Percentiles rank a stretch among this genome's conserved stretches.
phyloP scores from a whole-genome alignment of 2,888 invertebrate species.

The Yponomeuta plumbellus region DNA sequence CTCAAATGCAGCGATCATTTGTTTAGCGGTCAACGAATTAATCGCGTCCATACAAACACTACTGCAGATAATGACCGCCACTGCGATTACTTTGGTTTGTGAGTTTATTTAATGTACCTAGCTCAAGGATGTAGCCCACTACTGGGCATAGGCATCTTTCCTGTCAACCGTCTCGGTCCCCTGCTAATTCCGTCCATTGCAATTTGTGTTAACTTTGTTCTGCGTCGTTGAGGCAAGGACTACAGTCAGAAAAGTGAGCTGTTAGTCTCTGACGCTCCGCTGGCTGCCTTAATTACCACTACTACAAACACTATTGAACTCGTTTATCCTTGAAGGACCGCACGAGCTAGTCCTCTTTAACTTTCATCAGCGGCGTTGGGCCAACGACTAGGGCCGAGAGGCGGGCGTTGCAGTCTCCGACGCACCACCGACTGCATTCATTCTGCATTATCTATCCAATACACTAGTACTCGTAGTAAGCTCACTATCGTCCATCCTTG shows the following conservation, averaged over 20 bases:
- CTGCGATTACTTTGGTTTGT: too few species aligned
- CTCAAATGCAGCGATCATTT: too few species aligned
- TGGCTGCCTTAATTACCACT: slow-evolving; percentile 34
- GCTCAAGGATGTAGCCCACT: too few species aligned
- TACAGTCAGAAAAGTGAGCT: slow-evolving; percentile 93
- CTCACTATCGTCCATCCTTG: slow-evolving; percentile 96
- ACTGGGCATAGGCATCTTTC: too few species aligned
- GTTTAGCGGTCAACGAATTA: too few species aligned
- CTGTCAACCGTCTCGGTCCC: too few species aligned
- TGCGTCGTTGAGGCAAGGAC: slow-evolving; percentile 95
- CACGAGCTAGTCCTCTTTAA: slow-evolving; percentile 93
- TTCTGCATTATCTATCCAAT: too few species aligned
- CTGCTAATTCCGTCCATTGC: slow-evolving; percentile 38
- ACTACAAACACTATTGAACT: slow-evolving; percentile 27
- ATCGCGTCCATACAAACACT: too few species aligned
- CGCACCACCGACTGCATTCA: slow-evolving; percentile 68
- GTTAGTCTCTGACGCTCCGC: slow-evolving; percentile 82
- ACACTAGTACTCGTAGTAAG: too few species aligned
- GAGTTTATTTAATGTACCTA: too few species aligned
- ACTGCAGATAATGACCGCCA: too few species aligned
- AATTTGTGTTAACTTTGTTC: slow-evolving; percentile 89
- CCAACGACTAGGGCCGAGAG: slow-evolving; percentile 96
- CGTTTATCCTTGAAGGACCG: slow-evolving; percentile 96
- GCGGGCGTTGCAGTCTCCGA: slow-evolving; percentile 84
- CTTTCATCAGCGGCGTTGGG: slow-evolving; percentile 92